Conservation (phyloP, 1,140 invertebrate genomes). For the Pararge aegeria region DNA sequence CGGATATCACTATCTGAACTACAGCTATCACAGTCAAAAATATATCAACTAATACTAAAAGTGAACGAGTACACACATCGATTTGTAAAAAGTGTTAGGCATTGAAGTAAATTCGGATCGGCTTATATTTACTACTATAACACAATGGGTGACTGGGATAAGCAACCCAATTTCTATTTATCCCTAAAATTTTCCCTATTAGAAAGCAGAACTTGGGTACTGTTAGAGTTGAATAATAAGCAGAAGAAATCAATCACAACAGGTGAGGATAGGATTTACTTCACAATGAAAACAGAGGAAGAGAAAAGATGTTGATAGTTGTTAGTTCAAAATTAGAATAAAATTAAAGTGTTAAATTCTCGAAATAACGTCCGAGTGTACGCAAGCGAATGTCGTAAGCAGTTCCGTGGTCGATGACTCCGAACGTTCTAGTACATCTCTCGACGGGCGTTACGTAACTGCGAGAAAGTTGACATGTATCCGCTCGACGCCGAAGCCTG, state of each 20-base stretch:
- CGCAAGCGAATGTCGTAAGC: slow-evolving; percentile 64
- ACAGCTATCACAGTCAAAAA: slow-evolving; percentile 1
- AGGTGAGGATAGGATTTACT: too few species aligned
- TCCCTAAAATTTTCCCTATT: too few species aligned
- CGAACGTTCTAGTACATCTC: slow-evolving; percentile 76
- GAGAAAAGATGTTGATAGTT: background rate
- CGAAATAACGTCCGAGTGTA: slow-evolving; percentile 47
- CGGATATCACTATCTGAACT: slow-evolving; percentile 24
- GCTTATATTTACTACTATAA: too few species aligned
- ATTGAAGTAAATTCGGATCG: too few species aligned
- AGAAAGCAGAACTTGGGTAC: too few species aligned
- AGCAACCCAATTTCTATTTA: too few species aligned
- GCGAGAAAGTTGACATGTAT: slow-evolving; percentile 75
- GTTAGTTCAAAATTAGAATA: background rate
- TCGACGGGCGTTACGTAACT: slow-evolving; percentile 66
- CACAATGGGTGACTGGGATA: too few species aligned
- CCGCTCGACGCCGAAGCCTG: slow-evolving; percentile 28
- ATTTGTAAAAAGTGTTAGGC: too few species aligned
- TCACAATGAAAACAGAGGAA: background rate
- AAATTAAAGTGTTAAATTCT: slow-evolving; percentile 37
- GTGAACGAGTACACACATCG: background rate
- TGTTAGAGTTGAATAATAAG: too few species aligned
- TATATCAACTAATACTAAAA: background rate
- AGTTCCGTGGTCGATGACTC: slow-evolving; percentile 73
- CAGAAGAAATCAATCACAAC: too few species aligned